Conservation (phyloP, 1,140 invertebrate genomes). For the Ylistrum balloti region DNA sequence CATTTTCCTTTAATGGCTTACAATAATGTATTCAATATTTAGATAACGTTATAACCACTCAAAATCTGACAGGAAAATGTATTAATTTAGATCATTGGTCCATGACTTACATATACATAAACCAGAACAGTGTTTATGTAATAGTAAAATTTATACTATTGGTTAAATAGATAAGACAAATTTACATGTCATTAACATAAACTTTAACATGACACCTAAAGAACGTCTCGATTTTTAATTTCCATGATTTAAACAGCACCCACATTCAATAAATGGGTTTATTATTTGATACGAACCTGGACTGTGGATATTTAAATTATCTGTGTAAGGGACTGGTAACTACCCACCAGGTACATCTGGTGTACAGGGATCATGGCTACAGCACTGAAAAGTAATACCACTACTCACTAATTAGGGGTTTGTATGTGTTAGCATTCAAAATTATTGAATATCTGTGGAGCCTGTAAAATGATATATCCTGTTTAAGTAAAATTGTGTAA, state of each 20-base stretch:
- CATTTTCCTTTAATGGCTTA: no score
- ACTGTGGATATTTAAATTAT: neutral
- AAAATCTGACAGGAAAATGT: neutral
- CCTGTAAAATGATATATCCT: neutral
- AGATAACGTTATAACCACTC: neutral
- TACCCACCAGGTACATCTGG: conserved; percentile 24
- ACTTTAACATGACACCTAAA: neutral
- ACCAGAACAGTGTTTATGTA: neutral
- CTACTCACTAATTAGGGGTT: neutral
- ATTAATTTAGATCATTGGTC: neutral
- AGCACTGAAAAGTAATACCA: neutral
- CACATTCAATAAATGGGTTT: neutral
- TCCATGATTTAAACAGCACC: neutral
- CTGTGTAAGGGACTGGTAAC: neutral
- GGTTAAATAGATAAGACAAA: neutral
- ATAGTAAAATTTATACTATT: neutral
- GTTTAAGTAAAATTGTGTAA: no score
- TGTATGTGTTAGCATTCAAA: neutral
- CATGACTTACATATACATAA: neutral
- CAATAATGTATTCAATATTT: neutral
- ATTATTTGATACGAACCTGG: neutral
- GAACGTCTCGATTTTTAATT: neutral
- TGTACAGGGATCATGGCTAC: neutral
- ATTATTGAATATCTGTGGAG: neutral
- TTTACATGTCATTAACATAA: neutral